Base-by-base conservation (phyloP, 1,140 invertebrate genomes). In the Monomorium pharaonis region DNA sequence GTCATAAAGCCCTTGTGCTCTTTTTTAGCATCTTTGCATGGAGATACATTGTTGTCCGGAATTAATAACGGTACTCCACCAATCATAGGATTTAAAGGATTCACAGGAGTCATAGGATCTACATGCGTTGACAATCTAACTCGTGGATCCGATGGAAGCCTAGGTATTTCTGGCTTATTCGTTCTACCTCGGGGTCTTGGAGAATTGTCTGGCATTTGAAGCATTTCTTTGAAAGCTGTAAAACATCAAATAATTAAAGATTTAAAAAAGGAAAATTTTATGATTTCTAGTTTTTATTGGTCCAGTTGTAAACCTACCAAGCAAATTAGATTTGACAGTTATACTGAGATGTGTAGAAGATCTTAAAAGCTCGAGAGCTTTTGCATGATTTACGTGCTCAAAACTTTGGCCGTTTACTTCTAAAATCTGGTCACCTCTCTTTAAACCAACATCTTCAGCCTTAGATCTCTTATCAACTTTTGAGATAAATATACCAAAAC, bases 391-490 rank as follows among this genome's bases (percentile, higher is more conserved):
- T 51, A 99, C 97, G 93, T 98, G 98, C 92, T 98, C 97, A 94
- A 99, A 99, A 90, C 97, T 99, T 92, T 99, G 98, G 24, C 99
- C 98, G 94, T 99, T 99, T 0, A 99, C 99, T 95, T 99, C 98
- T 76, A 99, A 96, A 86, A 99, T 98, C 95, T 99, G 99, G 96
- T 99, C 99, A 2, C 99, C 99, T 69, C 98, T 96, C 95, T 99
- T 99, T 21, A 99, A 95, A 0, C 99, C 99, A n/a, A 98, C 98
- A 92, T 99, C 98, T 94, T 99, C 98, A 12, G 99, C 98, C 95
- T 99, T 99, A 3, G 98, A 99, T 77, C 97, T 97, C 88, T 97
- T 97, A 91, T 99, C 98, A 24, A 99, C 97, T 95, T 99, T 98
- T 14, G 98, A 97, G 81, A 99, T 98, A 95, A 99, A 99, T 81